Evolutionary conservation across 2,888 invertebrate genomes (phyloP).

Genomic region (Microdon myrmicae): DNA sequence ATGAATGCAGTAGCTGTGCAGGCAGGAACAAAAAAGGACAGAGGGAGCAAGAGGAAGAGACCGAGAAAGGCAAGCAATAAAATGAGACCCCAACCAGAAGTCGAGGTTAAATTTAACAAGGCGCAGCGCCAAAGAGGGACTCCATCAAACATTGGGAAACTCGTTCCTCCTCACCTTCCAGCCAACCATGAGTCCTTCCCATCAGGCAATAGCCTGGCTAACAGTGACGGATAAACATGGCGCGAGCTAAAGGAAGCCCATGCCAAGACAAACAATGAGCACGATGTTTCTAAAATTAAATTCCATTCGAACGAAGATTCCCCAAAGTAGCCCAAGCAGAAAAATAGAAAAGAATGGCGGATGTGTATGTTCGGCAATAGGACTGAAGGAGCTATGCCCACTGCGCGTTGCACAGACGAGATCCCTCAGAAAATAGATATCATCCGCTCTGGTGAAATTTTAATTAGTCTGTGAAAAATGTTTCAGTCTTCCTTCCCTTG

Average conservation of each 20-base stretch:
- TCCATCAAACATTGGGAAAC: background rate
- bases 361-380: conserved; percentile 12
- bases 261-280: conserved; percentile 49
- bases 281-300: conserved; percentile 46
- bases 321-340: conserved; percentile 5
- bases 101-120: conserved; percentile 39
- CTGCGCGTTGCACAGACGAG: too few relatives aligned
- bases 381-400: background rate
- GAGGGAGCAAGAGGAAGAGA: conserved; percentile 8
- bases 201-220: background rate
- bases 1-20: conserved; percentile 22
- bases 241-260: conserved; percentile 9
- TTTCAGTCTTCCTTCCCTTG: conserved; percentile 6
- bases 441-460: conserved; percentile 39
- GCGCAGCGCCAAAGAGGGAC: background rate
- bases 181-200: background rate
- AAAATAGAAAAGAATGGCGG: conserved; percentile 1
- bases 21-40: background rate
- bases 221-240: background rate
- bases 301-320: conserved; percentile 29
- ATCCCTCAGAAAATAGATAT: conserved; percentile 21
- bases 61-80: conserved; percentile 1
- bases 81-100: background rate
- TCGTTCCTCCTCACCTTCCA: background rate
- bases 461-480: conserved; percentile 49